Evolutionary conservation across 64 coral and sea anemone genomes (phyloP), one percentile per base, ranked within the genome.

Genomic region (Astreopora myriophthalma): DNA sequence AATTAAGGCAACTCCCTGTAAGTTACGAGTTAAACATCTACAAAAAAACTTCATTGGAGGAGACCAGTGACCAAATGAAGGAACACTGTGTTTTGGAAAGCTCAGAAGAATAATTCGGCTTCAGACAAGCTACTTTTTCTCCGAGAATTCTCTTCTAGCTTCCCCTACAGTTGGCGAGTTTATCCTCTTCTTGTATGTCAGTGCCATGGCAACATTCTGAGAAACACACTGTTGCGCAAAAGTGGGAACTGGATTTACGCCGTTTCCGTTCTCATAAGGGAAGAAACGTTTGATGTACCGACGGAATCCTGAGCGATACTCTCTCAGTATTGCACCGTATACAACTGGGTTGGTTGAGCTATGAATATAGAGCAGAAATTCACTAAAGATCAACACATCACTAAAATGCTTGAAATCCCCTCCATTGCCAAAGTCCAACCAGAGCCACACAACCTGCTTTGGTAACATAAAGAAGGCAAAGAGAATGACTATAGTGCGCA

Each of bases 401-500:
- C 55, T 32, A 23, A 93, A 96, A 46, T 71, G 42, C 27, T 75
- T 9, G 79, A 89, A 90, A 29, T n/a, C 62, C 1, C 44, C 79
- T 8, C 86, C 91, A 12, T 77, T 46, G 5, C 95, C 90, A 55
- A 96, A 93, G 14, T 96, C 95, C 20, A 91, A 73, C 95, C 95
- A 96, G 19, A 96, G 84, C 91, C 95, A 96, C 8, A 92, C 63
- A 8, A 96, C 25, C 40, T 96, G 95, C 39, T 96, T 96, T 4
- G 95, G 95, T 55, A 96, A 66, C 84, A 96, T 93, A 14, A 96
- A 93, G 16, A 96, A 79, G 0, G 95, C 86, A 80, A 96, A 96
- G 0, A 96, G 26, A 14, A 86, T 90, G 17, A 96, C 95, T 36
- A 96, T 90, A 9, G 49, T 90, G 1, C 80, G 79, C 17, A 96